phyloP scores from a whole-genome alignment of 2,888 invertebrate species.

The Mystacides longicornis region DNA sequence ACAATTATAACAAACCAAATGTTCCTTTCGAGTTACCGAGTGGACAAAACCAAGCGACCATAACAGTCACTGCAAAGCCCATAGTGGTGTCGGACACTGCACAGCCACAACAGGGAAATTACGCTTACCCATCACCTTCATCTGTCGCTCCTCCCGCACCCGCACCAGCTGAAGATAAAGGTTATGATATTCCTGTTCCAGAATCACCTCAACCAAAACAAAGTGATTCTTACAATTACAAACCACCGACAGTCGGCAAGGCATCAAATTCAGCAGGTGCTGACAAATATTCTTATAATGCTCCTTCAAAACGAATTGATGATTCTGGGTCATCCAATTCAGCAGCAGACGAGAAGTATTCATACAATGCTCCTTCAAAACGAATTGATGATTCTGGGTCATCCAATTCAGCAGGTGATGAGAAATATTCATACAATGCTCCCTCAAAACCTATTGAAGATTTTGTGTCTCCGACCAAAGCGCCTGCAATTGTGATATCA shows the following conservation, averaged over 20 bases:
- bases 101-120: neutral
- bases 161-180: neutral
- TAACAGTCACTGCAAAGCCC: conserved; percentile 4
- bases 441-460: neutral
- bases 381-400: neutral
- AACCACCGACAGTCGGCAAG: neutral
- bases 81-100: neutral
- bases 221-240: neutral
- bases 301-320: too few relatives aligned
- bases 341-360: neutral
- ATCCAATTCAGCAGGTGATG: neutral
- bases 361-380: neutral
- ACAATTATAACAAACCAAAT: conserved; percentile 41
- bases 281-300: conserved; percentile 7
- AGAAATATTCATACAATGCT: neutral
- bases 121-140: neutral
- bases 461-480: neutral
- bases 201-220: neutral
- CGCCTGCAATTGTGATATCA: neutral
- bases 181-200: neutral
- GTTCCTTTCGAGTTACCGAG: conserved; percentile 40
- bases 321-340: too few relatives aligned
- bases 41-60: conserved; percentile 32
- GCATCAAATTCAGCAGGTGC: conserved; percentile 3
- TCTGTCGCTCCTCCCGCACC: neutral